These are phyloP conservation scores for Phrynosoma blainvillii DNA, from an alignment of 2,113 vertebrate species.

Conservation along the genomic window DNA sequence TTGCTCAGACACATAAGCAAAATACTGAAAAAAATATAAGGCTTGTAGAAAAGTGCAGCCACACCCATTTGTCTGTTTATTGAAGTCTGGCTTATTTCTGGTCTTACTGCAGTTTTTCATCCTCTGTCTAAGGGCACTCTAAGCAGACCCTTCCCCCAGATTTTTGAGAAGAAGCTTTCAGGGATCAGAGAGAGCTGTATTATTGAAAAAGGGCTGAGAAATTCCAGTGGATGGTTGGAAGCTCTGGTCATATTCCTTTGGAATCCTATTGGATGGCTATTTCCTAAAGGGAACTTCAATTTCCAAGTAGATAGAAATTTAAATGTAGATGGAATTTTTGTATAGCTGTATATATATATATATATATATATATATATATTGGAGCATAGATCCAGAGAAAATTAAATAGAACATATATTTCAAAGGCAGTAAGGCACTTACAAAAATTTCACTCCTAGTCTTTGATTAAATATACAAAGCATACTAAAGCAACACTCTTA, in stretches of 20 bases:
- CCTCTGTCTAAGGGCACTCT: background rate
- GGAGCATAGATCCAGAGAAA: constrained; percentile 1
- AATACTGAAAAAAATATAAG: background rate
- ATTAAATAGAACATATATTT: constrained; percentile 15
- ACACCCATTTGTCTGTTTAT: background rate
- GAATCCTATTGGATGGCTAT: fast-evolving
- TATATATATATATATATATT: no score
- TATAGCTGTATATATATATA: background rate
- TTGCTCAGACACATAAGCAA: background rate
- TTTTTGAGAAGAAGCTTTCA: background rate
- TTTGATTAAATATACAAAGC: constrained; percentile 19
- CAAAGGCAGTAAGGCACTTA: background rate
- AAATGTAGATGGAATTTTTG: constrained; percentile 17
- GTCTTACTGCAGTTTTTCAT: background rate
- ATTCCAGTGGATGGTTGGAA: background rate
- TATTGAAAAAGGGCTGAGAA: background rate
- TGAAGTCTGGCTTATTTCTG: background rate
- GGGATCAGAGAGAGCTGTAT: background rate
- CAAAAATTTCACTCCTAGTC: constrained; percentile 39
- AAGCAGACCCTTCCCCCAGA: background rate
- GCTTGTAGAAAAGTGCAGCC: background rate
- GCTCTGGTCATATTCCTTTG: background rate
- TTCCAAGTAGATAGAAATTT: constrained; percentile 11
- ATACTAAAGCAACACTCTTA: constrained; percentile 48
- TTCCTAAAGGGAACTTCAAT: constrained; percentile 17